phyloP scores from a whole-genome alignment of 1,140 invertebrate species.

The Aphelinus certus region DNA sequence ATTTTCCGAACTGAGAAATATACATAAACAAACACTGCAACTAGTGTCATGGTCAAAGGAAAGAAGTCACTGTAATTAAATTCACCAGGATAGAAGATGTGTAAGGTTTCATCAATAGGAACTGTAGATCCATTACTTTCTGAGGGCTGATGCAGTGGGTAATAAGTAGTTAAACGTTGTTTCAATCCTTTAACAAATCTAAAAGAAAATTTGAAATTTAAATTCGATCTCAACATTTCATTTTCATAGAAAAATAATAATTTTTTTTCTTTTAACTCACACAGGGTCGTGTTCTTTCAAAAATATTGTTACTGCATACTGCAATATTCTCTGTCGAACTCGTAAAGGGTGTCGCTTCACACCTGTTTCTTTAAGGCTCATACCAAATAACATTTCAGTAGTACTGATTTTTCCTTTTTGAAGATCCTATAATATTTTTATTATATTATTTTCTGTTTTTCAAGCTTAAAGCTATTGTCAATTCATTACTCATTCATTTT shows the following conservation, averaged over 20 bases:
- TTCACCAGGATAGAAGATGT: constrained; percentile 87
- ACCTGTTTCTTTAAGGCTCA: constrained; percentile 89
- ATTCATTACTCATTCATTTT: constrained; percentile 34
- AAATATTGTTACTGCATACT: constrained; percentile 90
- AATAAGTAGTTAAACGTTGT: constrained; percentile 74
- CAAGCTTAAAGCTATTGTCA: no score
- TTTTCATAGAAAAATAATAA: constrained; percentile 14
- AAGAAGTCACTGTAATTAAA: constrained; percentile 89
- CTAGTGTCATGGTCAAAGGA: constrained; percentile 84
- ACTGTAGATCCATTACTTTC: constrained; percentile 48
- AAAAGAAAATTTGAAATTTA: constrained; percentile 51
- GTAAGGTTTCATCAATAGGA: constrained; percentile 67
- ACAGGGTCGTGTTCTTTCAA: constrained; percentile 81
- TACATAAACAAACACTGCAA: constrained; percentile 88
- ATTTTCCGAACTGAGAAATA: constrained; percentile 96
- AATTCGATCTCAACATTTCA: neutral
- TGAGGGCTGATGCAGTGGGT: constrained; percentile 74
- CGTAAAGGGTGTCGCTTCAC: constrained; percentile 87
- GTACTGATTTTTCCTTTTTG: constrained; percentile 83
- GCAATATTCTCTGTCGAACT: constrained; percentile 83
- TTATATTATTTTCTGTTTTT: neutral
- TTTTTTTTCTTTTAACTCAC: constrained; percentile 64
- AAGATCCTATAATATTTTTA: constrained; percentile 66
- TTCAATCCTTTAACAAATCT: constrained; percentile 83
- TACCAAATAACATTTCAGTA: constrained; percentile 92